Evolutionary conservation across 1,140 invertebrate species (phyloP), one percentile per base, ranked within the genome.

Genomic region (Helicorthomorpha holstii): DNA sequence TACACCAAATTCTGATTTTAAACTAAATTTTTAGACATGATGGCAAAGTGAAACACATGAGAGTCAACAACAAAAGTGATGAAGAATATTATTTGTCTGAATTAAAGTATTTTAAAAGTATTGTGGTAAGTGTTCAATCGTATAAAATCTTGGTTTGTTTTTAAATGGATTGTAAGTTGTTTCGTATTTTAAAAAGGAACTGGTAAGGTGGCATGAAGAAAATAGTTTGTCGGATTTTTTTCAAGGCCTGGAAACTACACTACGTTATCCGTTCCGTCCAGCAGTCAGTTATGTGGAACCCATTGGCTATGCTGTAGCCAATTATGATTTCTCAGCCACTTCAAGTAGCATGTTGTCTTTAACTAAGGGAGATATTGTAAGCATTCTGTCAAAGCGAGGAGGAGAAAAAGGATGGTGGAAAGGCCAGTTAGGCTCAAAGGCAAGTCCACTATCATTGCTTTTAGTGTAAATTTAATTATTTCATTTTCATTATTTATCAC

Each of bases 151-250:
- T 26, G 38, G n/a, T 21, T 52, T 27, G 2, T 27, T 27, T 16
- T 25, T 46, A 7, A 46, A 22, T 7, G 19, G 4, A 22, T 10
- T 25, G 19, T 22, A 25, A 10, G 44, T 19, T 21, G 21, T 25
- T 44, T 51, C 42, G 49, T 45, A 46, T 38, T 51, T 57, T 16
- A 27, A 56, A n/a, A 3, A 52, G 27, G 88, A 93, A 65, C 73
- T 95, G 24, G 80, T 95, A 45, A 79, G 81, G 42, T 91, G 85
- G 69, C 95, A 96, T 66, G 83, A 93, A 66, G 76, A 82, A 47
- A 83, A 81, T 52, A 88, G 85, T 63, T 70, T 95, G 47, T 77
- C 79, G 1, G 88, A 94, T 70, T 93, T 90, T 67, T 96, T 95
- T 69, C 80, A 81, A n/a, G 79, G 80, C 22, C 43, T 52, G 7